A percentile compares a stretch with the other conserved stretches of the same genome.
These are phyloP conservation scores for Tigriopus californicus DNA, from an alignment of 2,888 invertebrate species.

Conservation along the genomic window DNA sequence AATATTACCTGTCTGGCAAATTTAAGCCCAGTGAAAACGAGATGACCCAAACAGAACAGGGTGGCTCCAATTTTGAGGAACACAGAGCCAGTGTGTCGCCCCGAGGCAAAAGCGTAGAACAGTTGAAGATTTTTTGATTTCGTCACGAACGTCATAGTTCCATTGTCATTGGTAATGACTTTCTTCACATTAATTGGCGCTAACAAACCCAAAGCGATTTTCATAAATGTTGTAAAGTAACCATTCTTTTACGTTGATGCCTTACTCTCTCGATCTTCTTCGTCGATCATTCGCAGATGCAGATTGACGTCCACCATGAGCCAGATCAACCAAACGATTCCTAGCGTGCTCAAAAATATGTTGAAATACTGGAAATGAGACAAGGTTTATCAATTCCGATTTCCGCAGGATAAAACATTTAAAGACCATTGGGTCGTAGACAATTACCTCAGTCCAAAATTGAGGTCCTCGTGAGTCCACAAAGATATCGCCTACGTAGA, in stretches of 20 bases:
- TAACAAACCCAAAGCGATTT: constrained; percentile 17
- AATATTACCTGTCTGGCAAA: constrained; percentile 43
- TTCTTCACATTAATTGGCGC: too few relatives aligned
- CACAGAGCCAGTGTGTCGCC: constrained; percentile 50
- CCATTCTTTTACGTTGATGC: constrained; percentile 18
- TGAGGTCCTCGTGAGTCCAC: constrained; percentile 2
- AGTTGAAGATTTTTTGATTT: constrained; percentile 18
- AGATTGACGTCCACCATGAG: constrained; percentile 41
- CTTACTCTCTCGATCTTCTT: constrained; percentile 16
- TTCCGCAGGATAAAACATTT: background rate
- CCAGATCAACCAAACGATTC: constrained; percentile 41
- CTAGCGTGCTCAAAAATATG: constrained; percentile 36
- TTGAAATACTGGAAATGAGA: constrained; percentile 31
- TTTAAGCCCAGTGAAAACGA: constrained; percentile 50
- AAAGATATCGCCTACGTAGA: constrained; percentile 42
- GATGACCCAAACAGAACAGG: constrained; percentile 55
- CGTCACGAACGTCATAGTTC: background rate
- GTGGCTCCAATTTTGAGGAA: constrained; percentile 53
- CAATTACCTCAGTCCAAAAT: constrained; percentile 21
- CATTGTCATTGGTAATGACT: too few relatives aligned
- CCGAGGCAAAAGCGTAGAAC: constrained; percentile 36
- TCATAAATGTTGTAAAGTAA: too few relatives aligned
- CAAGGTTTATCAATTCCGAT: constrained; percentile 16
- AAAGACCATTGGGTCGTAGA: constrained; percentile 34
- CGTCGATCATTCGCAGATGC: constrained; percentile 26